Base-by-base conservation (phyloP, 53 echinoderm and acorn worm genomes). In the Luidia sarsii region DNA sequence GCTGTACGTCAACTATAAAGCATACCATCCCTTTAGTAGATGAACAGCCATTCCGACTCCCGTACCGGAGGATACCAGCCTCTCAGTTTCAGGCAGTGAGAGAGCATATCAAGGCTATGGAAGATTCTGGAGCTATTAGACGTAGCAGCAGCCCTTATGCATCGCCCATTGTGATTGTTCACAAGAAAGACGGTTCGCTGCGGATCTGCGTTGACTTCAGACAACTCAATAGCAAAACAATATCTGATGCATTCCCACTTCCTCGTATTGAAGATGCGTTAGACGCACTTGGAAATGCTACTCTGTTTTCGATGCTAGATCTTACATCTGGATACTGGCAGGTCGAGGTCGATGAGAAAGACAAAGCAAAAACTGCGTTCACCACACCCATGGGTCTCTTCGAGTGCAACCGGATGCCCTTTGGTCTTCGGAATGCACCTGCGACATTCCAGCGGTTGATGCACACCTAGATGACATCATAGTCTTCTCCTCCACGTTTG, bases 91-190 rank as follows among this genome's bases (percentile, higher is more conserved):
- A 45, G 16, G 80, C 64, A 23, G 57, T 75, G 34, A 3, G 45
- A 19, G 75, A 75, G n/a, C 75, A 75, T 22, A 10, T 75, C 11
- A 34, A 75, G 57, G 75, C 52, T 20, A 6, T 75, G 39, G 54
- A 75, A 24, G 57, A 75, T 6, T 35, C 75, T 28, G 75, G 75
- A 57, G 56, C 28, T 13, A 75, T 75, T 16, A 22, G 75, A 8
- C 57, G 54, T 30, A 75, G 75, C 23, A 27, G 53, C 19, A 75
- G 75, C 23, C 75, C 75, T 3, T 75, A 30, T 22, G 75, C 75
- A 55, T 75, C 79, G 10, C 79, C 59, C 5, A 79, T 79, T 15
- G 79, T 79, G 36, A 79, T 79, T 11, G 79, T 79, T 11, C 79
- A 39, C 31, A 79, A 79, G n/a, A 79, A 79, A 63, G 60, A 59